Evolutionary conservation across 2,113 vertebrate genomes (phyloP), one percentile per base, ranked within the genome.

Genomic region (Notarius quadriscutis): DNA sequence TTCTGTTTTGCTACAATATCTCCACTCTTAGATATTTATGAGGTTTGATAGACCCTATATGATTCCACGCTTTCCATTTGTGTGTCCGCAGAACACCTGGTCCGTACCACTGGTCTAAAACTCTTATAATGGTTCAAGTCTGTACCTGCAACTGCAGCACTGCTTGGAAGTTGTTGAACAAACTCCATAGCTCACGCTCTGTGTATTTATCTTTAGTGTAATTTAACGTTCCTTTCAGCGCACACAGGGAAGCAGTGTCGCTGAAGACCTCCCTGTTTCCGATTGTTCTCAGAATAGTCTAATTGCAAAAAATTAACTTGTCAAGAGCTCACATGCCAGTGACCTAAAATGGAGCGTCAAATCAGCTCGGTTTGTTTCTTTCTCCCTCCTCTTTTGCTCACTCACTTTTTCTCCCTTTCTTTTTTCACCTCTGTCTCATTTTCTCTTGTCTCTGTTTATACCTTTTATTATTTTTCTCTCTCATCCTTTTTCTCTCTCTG

Each of bases 241-340:
- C 55, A 75, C 57, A 50, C 75, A 82, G 75, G 60, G 79, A 87
- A 85, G 81, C 87, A 71, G 69, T 48, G 53, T 81, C 69, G 69
- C 72, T 71, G 89, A 88, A 90, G 89, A 88, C 87, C 89, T 88
- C 89, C 87, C 85, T 67, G 87, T 88, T 90, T 94, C 95, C 91
- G 95, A 95, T 96, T 96, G 95, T 94, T 94, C 93, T 94, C 95
- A 91, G 94, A 95, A 96, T 96, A 94, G 94, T 95, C 91, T 95
- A 96, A 93, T 92, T 91, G 92, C 91, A 86, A 90, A 92, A 92
- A 94, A 93, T 95, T 91, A 94, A 94, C 91, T 93, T 93, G 93
- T 94, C 92, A 93, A 90, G 78, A 85, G 89, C 86, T 91, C 25
- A 87, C 87, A 88, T 81, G 87, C 89, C 91, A 89, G 92, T 87